These are phyloP conservation scores for Anthrax anthrax DNA, from an alignment of 2,888 invertebrate species.

Conservation along the genomic window DNA sequence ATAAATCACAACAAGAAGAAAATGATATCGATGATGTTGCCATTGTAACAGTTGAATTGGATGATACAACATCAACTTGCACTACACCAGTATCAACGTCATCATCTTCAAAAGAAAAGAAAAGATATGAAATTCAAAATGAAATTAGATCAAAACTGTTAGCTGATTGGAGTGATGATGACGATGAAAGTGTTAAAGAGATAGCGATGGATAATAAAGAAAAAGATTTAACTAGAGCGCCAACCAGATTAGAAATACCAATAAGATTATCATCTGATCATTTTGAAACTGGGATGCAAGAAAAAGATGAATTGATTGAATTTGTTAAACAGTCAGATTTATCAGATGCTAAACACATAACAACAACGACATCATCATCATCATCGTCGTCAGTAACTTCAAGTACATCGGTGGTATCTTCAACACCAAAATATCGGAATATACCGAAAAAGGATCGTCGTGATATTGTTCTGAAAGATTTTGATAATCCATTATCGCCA, in stretches of 20 bases:
- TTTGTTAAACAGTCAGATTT: background rate
- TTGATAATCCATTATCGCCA: constrained; percentile 11
- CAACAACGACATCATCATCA: background rate
- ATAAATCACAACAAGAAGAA: background rate
- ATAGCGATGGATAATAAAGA: background rate
- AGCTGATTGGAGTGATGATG: constrained; percentile 64
- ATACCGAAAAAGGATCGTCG: constrained; percentile 34
- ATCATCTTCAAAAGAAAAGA: constrained; percentile 2
- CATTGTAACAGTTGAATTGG: background rate
- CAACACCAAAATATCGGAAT: constrained; percentile 23
- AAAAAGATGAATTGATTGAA: background rate
- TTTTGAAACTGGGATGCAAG: background rate
- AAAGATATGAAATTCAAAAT: constrained; percentile 10
- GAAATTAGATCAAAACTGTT: constrained; percentile 54
- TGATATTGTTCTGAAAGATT: constrained; percentile 24
- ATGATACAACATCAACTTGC: background rate
- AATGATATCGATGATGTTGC: background rate
- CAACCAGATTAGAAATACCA: background rate
- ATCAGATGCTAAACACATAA: background rate
- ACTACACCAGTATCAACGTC: background rate
- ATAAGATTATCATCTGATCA: background rate
- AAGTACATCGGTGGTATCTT: background rate
- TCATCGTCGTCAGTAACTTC: background rate
- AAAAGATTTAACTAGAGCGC: background rate
- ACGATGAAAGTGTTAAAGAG: constrained; percentile 20